Base-by-base conservation (phyloP, 2,113 vertebrate genomes). In the Odobenus rosmarus region DNA sequence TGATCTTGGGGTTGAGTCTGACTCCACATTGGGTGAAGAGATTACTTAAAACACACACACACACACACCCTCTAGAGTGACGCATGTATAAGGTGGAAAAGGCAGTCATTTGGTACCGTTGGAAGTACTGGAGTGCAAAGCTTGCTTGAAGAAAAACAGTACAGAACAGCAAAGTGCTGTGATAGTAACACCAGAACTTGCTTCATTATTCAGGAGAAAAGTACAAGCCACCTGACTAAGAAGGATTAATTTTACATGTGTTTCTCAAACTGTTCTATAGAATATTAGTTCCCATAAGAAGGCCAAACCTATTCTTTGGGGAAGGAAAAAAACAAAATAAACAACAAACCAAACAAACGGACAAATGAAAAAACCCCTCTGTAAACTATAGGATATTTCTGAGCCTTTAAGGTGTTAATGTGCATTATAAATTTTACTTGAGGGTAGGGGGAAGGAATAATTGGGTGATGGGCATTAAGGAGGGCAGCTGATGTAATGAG, bases 171-270 rank as follows among this genome's bases (percentile, higher is more conserved):
- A 83, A 92, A 79, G 71, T 79, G 84, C 12, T n/a, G 1, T 83
- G 39, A 93, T 4, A 86, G 26, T 49, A 82, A 67, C n/a, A 86
- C n/a, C 42, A 72, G 61, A 85, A 90, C 19, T 71, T 53, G 84
- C 64, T 74, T 92, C n/a, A 49, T 62, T 80, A 88, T 36, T 74
- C 93, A 88, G 49, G 39, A 67, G n/a, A 28, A 88, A 79, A 67
- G 53, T 31, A 76, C 31, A 95, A 51, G 26, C 19, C 55, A 55
- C 72, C 23, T 71, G 31, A 72, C 31, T 62, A 69, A 74, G 24
- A 71, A 94, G 24, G 62, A 81, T 74, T 97, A 79, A 81, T 74
- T 94, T 90, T 57, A 94, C 15, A 71, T 24, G 51, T 87, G 31
- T 55, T 87, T 90, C 31, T 59, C 76, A 64, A 87, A 83, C 67